Evolutionary conservation across 1,140 invertebrate genomes (phyloP).

Genomic region (Papilio polyxenes): DNA sequence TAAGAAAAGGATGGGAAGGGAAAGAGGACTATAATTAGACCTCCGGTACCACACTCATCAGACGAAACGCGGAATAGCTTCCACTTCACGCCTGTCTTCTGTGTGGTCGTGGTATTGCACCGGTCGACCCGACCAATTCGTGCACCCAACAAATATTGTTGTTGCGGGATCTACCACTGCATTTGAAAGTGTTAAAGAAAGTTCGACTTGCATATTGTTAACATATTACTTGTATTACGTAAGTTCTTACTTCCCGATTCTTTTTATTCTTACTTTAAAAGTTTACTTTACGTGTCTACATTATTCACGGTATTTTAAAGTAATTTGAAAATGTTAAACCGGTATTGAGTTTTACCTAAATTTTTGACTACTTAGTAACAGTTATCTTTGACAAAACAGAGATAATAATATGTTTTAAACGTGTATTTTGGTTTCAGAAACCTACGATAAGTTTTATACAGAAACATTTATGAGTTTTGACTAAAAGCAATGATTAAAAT

Average conservation of each 20-base stretch:
- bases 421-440: too few species aligned
- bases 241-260: neutral
- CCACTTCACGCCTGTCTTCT: too few species aligned
- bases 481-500: neutral
- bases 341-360: neutral
- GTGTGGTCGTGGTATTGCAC: too few species aligned
- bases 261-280: neutral
- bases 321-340: neutral
- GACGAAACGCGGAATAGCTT: too few species aligned
- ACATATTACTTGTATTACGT: neutral
- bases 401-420: too few species aligned
- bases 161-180: too few species aligned
- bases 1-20: too few species aligned
- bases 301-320: neutral
- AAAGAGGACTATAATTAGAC: too few species aligned
- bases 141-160: too few species aligned
- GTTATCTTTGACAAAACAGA: too few species aligned
- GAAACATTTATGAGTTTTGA: neutral
- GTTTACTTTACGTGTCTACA: slow-evolving; percentile 6
- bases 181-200: slow-evolving; percentile 7
- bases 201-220: neutral
- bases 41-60: too few species aligned
- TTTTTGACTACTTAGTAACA: neutral
- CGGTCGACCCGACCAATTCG: too few species aligned
- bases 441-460: neutral